A percentile compares a stretch with the other conserved stretches of the same genome.
phyloP scores from a whole-genome alignment of 2,797 vertebrate species.

The Prunella strophiata region DNA sequence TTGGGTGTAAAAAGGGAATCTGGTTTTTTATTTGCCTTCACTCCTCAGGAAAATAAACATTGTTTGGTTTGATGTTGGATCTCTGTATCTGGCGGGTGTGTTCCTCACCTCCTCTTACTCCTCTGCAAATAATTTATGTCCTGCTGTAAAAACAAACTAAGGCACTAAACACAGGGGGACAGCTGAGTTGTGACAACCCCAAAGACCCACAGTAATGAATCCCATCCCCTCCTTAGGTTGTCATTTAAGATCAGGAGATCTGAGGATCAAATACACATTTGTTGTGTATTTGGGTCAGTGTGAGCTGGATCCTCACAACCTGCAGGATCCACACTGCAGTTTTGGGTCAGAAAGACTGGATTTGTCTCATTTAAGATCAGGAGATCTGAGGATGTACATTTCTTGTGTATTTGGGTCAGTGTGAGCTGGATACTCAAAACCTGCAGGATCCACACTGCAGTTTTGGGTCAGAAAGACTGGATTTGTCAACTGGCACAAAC shows the following conservation, averaged over 20 bases:
- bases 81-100: background rate
- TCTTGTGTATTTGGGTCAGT: background rate
- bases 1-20: background rate
- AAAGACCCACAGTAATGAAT: background rate
- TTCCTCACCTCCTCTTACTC: background rate
- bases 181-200: background rate
- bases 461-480: background rate
- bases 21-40: background rate
- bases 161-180: background rate
- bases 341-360: background rate
- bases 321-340: background rate
- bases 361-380: background rate
- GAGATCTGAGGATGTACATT: background rate
- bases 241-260: background rate
- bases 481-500: background rate
- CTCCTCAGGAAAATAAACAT: slow-evolving; percentile 47
- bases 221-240: background rate
- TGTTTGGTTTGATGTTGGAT: background rate
- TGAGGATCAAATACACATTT: background rate
- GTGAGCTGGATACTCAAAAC: background rate
- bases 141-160: background rate
- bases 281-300: background rate
- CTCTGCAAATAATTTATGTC: background rate
- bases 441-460: background rate
- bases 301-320: background rate